Evolutionary conservation across 2,888 invertebrate genomes (phyloP).

Genomic region (Trichopoda pennipes): DNA sequence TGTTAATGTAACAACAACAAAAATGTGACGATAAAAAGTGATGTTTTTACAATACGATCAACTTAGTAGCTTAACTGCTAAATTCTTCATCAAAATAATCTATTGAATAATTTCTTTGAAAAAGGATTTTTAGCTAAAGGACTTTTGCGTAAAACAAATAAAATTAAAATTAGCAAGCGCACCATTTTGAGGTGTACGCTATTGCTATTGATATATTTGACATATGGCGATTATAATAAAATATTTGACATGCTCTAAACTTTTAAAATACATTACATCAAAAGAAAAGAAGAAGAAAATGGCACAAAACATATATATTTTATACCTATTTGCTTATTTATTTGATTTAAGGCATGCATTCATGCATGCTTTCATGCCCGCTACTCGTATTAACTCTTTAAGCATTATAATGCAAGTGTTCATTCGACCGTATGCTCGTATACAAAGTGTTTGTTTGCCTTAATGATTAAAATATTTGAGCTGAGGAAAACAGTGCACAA

Average conservation of each 20-base stretch:
- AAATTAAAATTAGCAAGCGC: background rate
- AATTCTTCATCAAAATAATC: too few relatives aligned
- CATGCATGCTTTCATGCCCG: conserved; percentile 38
- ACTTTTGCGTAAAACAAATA: too few relatives aligned
- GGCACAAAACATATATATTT: background rate
- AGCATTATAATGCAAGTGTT: conserved; percentile 53
- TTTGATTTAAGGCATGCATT: conserved; percentile 26
- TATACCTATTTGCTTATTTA: conserved; percentile 8
- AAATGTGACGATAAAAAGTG: too few relatives aligned
- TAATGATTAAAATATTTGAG: conserved; percentile 59
- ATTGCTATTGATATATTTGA: conserved; percentile 43
- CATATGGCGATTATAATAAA: conserved; percentile 34
- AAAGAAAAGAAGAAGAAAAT: background rate
- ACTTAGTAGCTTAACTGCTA: too few relatives aligned
- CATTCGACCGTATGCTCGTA: conserved; percentile 51
- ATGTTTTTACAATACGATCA: too few relatives aligned
- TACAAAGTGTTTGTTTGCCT: conserved; percentile 45
- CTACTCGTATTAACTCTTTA: conserved; percentile 26
- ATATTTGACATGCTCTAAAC: conserved; percentile 40
- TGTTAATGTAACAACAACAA: too few relatives aligned
- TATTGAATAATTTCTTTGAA: too few relatives aligned
- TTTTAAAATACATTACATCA: conserved; percentile 1
- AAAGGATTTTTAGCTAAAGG: too few relatives aligned
- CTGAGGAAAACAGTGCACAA: conserved; percentile 12
- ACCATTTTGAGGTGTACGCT: background rate